Evolutionary conservation across 2,797 vertebrate species (phyloP).

Genomic region (Anolis apletophallus): DNA sequence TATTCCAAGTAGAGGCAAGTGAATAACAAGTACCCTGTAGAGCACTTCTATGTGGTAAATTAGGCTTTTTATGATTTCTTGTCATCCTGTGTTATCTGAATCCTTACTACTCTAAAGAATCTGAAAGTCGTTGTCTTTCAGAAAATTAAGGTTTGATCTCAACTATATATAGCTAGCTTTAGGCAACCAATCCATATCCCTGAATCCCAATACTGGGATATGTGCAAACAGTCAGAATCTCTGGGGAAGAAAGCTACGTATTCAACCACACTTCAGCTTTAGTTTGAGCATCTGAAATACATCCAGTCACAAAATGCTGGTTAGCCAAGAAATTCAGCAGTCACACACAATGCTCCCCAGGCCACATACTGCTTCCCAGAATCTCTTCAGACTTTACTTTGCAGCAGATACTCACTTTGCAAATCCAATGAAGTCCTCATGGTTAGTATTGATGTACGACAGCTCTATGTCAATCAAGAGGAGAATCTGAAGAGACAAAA

Average conservation of each 20-base stretch:
- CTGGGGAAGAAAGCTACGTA: background rate
- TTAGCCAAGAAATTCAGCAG: background rate
- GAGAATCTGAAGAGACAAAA: slow-evolving; percentile 83
- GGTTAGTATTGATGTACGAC: slow-evolving; percentile 99
- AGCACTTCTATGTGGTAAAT: background rate
- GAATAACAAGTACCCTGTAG: background rate
- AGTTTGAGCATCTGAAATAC: background rate
- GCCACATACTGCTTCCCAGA: background rate
- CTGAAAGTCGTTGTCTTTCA: background rate
- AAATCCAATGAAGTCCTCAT: slow-evolving; percentile 99
- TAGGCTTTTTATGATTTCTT: background rate
- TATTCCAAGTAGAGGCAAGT: no score
- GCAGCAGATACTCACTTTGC: slow-evolving; percentile 87
- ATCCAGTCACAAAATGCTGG: background rate
- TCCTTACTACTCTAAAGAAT: background rate
- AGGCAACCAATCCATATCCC: background rate
- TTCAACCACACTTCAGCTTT: background rate
- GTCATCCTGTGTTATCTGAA: background rate
- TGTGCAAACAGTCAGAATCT: background rate
- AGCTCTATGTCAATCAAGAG: slow-evolving; percentile 96
- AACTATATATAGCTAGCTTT: background rate
- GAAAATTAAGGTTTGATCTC: background rate
- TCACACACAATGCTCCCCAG: background rate
- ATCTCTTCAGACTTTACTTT: background rate
- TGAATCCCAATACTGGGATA: background rate